These are phyloP conservation scores for Hydropsyche tenuis DNA, from an alignment of 1,140 invertebrate species.

Conservation along the genomic window DNA sequence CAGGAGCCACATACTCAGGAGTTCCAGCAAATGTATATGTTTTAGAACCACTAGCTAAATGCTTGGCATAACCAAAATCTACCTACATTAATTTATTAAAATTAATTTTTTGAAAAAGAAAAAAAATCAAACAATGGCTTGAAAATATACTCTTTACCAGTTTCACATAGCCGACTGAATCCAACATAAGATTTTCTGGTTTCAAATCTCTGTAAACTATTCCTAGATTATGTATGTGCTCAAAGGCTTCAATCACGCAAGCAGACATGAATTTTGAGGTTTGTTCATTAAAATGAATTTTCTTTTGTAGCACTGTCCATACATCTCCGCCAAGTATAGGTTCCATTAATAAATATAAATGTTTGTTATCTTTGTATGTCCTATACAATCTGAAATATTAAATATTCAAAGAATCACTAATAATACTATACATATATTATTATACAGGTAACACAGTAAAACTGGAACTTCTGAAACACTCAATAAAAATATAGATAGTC, in stretches of 20 bases:
- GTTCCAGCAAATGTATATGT: slow-evolving; percentile 99
- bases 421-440: too few relatives aligned
- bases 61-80: slow-evolving; percentile 98
- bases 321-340: slow-evolving; percentile 96
- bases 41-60: slow-evolving; percentile 76
- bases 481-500: too few relatives aligned
- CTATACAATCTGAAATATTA: slow-evolving; percentile 77
- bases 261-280: slow-evolving; percentile 88
- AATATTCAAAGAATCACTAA: too few relatives aligned
- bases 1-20: slow-evolving; percentile 90
- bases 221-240: slow-evolving; percentile 85
- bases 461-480: too few relatives aligned
- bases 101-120: neutral
- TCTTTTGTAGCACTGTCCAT: slow-evolving; percentile 89
- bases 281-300: slow-evolving; percentile 83
- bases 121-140: neutral
- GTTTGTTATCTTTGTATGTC: slow-evolving; percentile 94
- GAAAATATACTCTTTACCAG: slow-evolving; percentile 66
- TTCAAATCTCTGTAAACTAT: slow-evolving; percentile 95
- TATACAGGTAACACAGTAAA: too few relatives aligned
- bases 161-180: slow-evolving; percentile 88
- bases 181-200: slow-evolving; percentile 92
- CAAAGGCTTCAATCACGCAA: slow-evolving; percentile 91
- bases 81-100: slow-evolving; percentile 67
- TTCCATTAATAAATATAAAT: slow-evolving; percentile 97